phyloP scores from a whole-genome alignment of 2,797 vertebrate genomes.

The Sebastes elongatus region DNA sequence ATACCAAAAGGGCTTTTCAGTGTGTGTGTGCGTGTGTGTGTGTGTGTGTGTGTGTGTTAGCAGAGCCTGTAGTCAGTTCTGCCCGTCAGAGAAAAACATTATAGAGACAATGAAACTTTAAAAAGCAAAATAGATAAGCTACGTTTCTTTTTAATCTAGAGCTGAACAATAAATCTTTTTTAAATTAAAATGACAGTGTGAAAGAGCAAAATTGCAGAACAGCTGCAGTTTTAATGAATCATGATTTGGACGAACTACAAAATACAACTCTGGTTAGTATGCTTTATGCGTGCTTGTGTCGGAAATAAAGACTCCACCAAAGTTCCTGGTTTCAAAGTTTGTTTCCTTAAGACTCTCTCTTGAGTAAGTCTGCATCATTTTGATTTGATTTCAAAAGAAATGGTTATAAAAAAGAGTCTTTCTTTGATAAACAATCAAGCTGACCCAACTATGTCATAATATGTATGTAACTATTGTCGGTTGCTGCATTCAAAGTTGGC shows the following conservation, averaged over 20 bases:
- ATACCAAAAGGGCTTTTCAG: conserved; percentile 12
- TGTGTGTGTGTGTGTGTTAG: not conserved
- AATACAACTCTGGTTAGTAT: not conserved
- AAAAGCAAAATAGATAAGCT: not conserved
- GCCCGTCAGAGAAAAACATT: not conserved
- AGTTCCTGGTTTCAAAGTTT: too few relatives aligned
- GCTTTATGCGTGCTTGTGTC: not conserved
- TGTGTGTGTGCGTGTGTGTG: not conserved
- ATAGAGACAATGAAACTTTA: not conserved
- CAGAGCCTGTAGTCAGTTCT: not conserved
- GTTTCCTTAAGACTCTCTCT: not conserved
- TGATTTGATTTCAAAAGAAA: not conserved
- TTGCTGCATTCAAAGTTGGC: too few relatives aligned
- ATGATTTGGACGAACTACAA: not conserved
- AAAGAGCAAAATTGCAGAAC: not conserved
- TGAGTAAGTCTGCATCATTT: not conserved
- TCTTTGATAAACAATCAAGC: not conserved
- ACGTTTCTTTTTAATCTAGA: not conserved
- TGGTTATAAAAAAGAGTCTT: not conserved
- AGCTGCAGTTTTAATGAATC: not conserved
- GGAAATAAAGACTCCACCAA: not conserved
- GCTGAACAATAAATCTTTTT: not conserved
- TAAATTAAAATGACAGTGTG: not conserved
- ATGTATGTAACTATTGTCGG: too few relatives aligned
- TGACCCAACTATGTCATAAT: not conserved